Evolutionary conservation across 2,888 invertebrate species (phyloP).

Genomic region (Agriopis marginaria): DNA sequence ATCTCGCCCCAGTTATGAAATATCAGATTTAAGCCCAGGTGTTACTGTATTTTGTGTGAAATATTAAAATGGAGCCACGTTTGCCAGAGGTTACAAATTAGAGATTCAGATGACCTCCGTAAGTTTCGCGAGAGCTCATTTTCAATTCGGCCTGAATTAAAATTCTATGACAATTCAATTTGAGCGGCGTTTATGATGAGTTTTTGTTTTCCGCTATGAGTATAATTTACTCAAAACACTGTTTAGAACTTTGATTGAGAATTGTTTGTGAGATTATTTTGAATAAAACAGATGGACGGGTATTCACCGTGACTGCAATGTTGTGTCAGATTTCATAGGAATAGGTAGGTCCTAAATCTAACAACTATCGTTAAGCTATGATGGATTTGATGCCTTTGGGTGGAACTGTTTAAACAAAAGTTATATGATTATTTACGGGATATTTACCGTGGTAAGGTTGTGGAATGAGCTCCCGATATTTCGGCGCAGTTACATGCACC

Average conservation of each 20-base stretch:
- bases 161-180: constrained; percentile 49
- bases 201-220: constrained; percentile 31
- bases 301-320: too few species aligned
- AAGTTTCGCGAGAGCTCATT: constrained; percentile 49
- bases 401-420: too few species aligned
- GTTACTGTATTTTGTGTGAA: constrained; percentile 72
- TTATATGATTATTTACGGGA: too few species aligned
- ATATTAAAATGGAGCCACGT: constrained; percentile 69
- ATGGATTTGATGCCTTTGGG: too few species aligned
- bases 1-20: constrained; percentile 59
- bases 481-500: too few species aligned
- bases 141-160: constrained; percentile 49
- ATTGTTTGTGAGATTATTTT: too few species aligned
- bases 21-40: constrained; percentile 69
- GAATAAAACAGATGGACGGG: too few species aligned
- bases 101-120: constrained; percentile 66
- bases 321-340: too few species aligned
- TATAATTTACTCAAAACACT: constrained; percentile 26
- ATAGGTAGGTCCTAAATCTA: too few species aligned
- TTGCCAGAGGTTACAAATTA: constrained; percentile 67
- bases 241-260: constrained; percentile 17
- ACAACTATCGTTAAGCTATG: too few species aligned
- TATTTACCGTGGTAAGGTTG: too few species aligned
- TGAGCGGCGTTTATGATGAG: constrained; percentile 33
- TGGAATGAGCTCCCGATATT: too few species aligned